These are phyloP conservation scores for Calosoma granatense DNA, from an alignment of 1,140 invertebrate species.

Conservation along the genomic window DNA sequence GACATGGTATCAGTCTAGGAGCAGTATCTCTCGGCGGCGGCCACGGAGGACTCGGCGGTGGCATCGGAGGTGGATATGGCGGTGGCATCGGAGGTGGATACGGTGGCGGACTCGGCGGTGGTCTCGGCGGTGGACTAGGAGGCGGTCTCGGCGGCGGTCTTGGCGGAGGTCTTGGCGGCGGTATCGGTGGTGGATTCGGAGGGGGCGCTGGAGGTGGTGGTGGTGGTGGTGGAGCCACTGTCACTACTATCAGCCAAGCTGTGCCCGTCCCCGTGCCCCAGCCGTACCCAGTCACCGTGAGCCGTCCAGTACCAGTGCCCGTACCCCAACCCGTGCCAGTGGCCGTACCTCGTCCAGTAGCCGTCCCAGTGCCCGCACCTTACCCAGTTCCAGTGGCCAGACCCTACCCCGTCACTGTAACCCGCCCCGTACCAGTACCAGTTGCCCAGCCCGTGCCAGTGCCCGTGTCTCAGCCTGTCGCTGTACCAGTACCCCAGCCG, in stretches of 20 bases:
- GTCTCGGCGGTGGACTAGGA: slow-evolving; percentile 20
- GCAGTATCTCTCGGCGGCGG: neutral
- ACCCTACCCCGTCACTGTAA: slow-evolving; percentile 21
- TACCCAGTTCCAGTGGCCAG: slow-evolving; percentile 29
- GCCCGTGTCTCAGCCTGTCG: slow-evolving; percentile 22
- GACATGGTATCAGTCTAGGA: neutral
- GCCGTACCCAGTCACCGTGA: slow-evolving; percentile 36
- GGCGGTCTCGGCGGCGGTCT: neutral
- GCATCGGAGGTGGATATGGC: slow-evolving; percentile 6
- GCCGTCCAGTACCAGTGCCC: too few species aligned
- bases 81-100: neutral
- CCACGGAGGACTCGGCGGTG: neutral
- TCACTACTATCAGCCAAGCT: slow-evolving; percentile 21
- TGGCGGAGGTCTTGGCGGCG: neutral
- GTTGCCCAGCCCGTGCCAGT: slow-evolving; percentile 20
- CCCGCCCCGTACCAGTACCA: slow-evolving; percentile 16
- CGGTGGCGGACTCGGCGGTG: slow-evolving; percentile 27
- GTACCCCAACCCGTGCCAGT: slow-evolving; percentile 22
- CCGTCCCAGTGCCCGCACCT: slow-evolving; percentile 26
- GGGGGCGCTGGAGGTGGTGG: too few species aligned
- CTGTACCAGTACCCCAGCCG: slow-evolving; percentile 23
- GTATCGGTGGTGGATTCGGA: neutral
- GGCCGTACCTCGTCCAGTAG: slow-evolving; percentile 29
- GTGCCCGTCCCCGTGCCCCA: slow-evolving; percentile 27
- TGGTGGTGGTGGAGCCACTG: too few species aligned